Percentiles rank a stretch among this genome's conserved stretches.
Conservation (phyloP, 2,888 invertebrate species). For the Sesia bembeciformis region DNA sequence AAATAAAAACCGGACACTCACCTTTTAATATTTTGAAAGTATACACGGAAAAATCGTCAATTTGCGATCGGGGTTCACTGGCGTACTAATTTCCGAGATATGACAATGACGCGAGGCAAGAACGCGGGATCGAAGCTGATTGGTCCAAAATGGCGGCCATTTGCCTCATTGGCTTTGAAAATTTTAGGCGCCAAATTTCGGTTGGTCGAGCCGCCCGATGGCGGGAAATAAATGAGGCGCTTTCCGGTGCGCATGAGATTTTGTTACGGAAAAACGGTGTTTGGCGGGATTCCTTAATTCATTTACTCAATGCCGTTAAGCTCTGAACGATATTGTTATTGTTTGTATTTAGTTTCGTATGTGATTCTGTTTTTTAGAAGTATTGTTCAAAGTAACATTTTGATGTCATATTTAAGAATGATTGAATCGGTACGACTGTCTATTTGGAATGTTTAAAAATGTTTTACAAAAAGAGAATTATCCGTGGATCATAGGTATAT, state of each 20-base stretch:
- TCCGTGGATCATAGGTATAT: too few relatives aligned
- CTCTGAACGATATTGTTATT: neutral
- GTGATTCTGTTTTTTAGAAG: too few relatives aligned
- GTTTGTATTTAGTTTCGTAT: too few relatives aligned
- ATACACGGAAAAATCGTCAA: constrained; percentile 61
- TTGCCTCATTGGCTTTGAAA: constrained; percentile 43
- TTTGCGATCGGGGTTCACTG: constrained; percentile 69
- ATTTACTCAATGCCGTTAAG: neutral
- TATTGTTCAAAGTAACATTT: too few relatives aligned
- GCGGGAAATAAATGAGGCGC: constrained; percentile 61
- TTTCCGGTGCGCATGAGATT: constrained; percentile 61
- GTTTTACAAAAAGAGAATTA: too few relatives aligned
- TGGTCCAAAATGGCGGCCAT: constrained; percentile 69
- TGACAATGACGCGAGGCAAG: constrained; percentile 70
- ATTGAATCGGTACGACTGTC: too few relatives aligned
- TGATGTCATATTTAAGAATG: too few relatives aligned
- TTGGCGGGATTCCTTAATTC: constrained; percentile 41
- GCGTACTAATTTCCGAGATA: constrained; percentile 73
- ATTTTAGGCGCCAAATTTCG: constrained; percentile 72
- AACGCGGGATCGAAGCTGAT: constrained; percentile 64
- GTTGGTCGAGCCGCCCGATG: constrained; percentile 68
- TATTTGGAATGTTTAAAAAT: too few relatives aligned
- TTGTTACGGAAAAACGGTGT: constrained; percentile 60
- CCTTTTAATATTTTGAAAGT: constrained; percentile 42
- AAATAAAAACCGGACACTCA: constrained; percentile 22